phyloP scores from a whole-genome alignment of 2,888 invertebrate species.

The Andricus quercusramuli region DNA sequence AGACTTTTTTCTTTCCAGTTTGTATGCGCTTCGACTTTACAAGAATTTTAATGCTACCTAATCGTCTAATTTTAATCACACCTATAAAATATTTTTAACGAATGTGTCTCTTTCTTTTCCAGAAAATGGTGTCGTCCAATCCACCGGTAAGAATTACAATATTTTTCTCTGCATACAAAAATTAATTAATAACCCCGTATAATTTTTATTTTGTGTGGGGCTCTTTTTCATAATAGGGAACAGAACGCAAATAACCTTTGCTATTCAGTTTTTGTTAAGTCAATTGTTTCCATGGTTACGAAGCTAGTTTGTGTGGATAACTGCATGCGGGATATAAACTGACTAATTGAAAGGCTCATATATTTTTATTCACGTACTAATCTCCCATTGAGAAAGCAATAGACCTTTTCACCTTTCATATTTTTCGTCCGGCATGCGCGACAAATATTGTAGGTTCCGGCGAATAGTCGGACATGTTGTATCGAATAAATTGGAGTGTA shows the following conservation, averaged over 20 bases:
- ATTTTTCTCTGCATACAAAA: not conserved
- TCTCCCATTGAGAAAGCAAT: not conserved
- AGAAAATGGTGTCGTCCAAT: constrained; percentile 77
- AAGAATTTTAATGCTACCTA: too few relatives aligned
- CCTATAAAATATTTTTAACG: constrained; percentile 30
- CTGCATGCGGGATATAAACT: not conserved
- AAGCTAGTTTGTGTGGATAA: not conserved
- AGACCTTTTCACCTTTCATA: too few relatives aligned
- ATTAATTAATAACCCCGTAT: not conserved
- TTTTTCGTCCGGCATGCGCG: too few relatives aligned
- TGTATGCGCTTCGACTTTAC: too few relatives aligned
- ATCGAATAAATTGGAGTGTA: too few relatives aligned
- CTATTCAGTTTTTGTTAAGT: not conserved
- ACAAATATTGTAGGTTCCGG: too few relatives aligned
- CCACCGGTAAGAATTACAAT: constrained; percentile 71
- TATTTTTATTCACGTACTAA: not conserved
- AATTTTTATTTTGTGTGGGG: too few relatives aligned
- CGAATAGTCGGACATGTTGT: too few relatives aligned
- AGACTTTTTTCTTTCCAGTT: too few relatives aligned
- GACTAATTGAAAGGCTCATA: not conserved
- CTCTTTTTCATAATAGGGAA: not conserved
- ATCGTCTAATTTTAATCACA: too few relatives aligned
- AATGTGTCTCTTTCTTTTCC: constrained; percentile 62
- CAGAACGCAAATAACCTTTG: not conserved
- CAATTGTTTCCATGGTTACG: not conserved